Percentiles rank a stretch among this genome's conserved stretches.
These are phyloP conservation scores for Mesocentrotus franciscanus DNA, from an alignment of 53 echinoderm and acorn worm species.

Conservation along the genomic window DNA sequence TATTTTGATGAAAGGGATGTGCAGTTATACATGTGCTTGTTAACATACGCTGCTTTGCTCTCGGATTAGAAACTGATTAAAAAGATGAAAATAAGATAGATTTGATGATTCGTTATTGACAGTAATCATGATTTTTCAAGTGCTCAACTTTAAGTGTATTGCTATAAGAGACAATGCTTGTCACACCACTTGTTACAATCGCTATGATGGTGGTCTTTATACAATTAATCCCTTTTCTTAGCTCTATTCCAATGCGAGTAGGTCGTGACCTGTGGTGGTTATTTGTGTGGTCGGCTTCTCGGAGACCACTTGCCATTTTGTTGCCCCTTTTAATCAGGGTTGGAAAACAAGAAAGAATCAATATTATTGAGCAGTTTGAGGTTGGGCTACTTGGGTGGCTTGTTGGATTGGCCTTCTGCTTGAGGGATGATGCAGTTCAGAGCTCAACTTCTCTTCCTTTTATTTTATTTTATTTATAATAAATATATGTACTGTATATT, in stretches of 20 bases:
- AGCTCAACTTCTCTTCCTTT: not conserved
- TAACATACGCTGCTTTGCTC: too few species aligned
- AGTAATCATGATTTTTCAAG: not conserved
- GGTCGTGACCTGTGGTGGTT: conserved; percentile 8
- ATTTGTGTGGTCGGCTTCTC: not conserved
- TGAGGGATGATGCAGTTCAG: not conserved
- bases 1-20: too few species aligned
- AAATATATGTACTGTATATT: not conserved
- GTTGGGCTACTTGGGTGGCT: conserved; percentile 48
- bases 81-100: too few species aligned
- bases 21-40: too few species aligned
- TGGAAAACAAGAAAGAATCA: not conserved
- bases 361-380: conserved; percentile 37
- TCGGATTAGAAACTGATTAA: too few species aligned
- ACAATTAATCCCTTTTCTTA: not conserved
- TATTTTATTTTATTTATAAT: not conserved
- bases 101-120: too few species aligned
- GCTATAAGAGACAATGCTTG: not conserved
- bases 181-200: not conserved
- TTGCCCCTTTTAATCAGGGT: not conserved
- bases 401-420: not conserved
- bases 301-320: not conserved
- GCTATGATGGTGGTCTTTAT: not conserved
- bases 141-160: not conserved
- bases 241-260: not conserved